phyloP scores from a whole-genome alignment of 2,113 vertebrate genomes.

The Notothenia coriiceps region DNA sequence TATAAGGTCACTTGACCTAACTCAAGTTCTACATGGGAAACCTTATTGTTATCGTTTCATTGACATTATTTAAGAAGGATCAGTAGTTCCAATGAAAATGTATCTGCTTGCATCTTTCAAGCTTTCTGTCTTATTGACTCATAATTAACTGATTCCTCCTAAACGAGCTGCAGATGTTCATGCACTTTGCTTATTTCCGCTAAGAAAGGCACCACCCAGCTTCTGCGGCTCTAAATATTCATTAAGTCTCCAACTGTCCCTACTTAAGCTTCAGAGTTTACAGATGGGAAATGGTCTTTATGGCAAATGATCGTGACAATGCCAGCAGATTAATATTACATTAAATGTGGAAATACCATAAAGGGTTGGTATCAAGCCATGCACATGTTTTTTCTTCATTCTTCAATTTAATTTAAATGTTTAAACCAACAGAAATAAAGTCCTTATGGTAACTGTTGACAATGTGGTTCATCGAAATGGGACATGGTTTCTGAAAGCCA shows the following conservation, averaged over 20 bases:
- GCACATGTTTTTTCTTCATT: not conserved
- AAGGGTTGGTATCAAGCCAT: not conserved
- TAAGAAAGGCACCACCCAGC: constrained; percentile 1
- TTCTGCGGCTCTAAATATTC: constrained; percentile 28
- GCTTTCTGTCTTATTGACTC: not conserved
- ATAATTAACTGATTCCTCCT: not conserved
- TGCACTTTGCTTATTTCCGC: constrained; percentile 27
- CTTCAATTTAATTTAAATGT: not conserved
- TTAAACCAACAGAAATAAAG: not conserved
- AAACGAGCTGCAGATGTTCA: constrained; percentile 14
- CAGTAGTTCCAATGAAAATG: not conserved
- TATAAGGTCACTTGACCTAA: no score
- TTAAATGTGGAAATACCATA: not conserved
- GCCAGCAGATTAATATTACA: constrained; percentile 1
- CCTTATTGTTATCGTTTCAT: no score
- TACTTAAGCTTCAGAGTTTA: constrained; percentile 8
- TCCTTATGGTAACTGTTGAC: not conserved
- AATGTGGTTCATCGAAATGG: no score
- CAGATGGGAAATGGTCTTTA: not conserved
- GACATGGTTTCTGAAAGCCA: not conserved
- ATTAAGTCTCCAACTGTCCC: constrained; percentile 19
- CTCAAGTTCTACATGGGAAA: no score
- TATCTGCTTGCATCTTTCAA: not conserved
- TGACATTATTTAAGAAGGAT: no score
- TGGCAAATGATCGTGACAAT: constrained; percentile 1